Percentiles rank a stretch among this genome's conserved stretches.
These are phyloP conservation scores for Planococcus citri DNA, from an alignment of 1,140 invertebrate genomes.

Conservation along the genomic window DNA sequence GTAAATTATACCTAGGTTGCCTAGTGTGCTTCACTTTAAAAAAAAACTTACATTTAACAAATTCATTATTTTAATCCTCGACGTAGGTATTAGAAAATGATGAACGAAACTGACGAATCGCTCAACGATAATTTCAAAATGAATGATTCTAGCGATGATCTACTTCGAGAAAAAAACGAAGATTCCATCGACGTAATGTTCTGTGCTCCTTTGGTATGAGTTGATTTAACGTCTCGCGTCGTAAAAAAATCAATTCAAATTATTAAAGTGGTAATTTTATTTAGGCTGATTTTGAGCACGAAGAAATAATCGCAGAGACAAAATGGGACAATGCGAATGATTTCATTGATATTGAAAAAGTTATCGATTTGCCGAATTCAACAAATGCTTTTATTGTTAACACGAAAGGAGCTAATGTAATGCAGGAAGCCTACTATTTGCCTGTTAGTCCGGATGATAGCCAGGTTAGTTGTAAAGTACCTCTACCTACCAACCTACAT, in stretches of 20 bases:
- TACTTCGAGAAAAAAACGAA: neutral
- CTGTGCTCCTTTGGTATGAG: conserved; percentile 3
- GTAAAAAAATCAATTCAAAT: neutral
- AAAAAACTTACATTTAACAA: too few relatives aligned
- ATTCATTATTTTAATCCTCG: too few relatives aligned
- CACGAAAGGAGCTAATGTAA: neutral
- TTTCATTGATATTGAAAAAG: conserved; percentile 12
- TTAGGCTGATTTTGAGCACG: conserved; percentile 9
- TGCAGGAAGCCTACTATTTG: conserved; percentile 11
- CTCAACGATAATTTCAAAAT: conserved; percentile 7
- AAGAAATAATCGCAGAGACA: conserved; percentile 9
- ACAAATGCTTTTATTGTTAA: conserved; percentile 6
- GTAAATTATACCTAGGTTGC: too few relatives aligned
- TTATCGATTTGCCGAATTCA: conserved; percentile 3
- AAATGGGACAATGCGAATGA: conserved; percentile 7
- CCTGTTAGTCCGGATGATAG: conserved; percentile 10
- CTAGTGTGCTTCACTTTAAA: too few relatives aligned
- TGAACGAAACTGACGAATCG: neutral
- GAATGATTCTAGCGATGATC: neutral
- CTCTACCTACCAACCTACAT: too few relatives aligned
- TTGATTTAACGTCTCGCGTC: neutral
- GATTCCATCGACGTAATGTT: conserved; percentile 11
- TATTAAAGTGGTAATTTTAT: neutral
- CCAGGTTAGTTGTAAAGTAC: neutral
- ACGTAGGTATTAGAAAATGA: neutral